Evolutionary conservation across 30 jellyfish, hydroid and myxozoan species (phyloP), one percentile per base, ranked within the genome.

Genomic region (Aurelia aurita complex sp. Pacific): DNA sequence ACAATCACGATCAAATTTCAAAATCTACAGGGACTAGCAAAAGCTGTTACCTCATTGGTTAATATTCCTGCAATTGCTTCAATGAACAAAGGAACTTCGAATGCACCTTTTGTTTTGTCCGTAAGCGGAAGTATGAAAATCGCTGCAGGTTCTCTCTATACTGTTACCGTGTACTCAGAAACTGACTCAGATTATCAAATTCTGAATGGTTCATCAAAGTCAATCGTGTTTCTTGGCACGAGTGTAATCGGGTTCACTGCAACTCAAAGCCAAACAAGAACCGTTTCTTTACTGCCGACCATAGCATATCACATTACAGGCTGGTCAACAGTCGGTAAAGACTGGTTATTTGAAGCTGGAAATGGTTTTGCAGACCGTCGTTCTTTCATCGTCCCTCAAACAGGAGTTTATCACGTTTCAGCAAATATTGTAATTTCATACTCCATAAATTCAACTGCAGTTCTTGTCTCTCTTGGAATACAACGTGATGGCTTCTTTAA

Each of bases 311-410:
- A 69, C 64, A 60, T 94, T 66, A 9, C 66, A 8, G 90, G 96
- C 57, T 94, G 99, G 99, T 67, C 96, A 4, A 75, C 89, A 12
- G n/a, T 50, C 23, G 97, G 96, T 13, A 94, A 85, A 76, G 88
- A 60, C 15, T 94, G 97, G 97, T 90, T 94, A 8, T 94, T 84
- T 63, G 95, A 78, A 60, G 57, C 88, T 34, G 94, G 94, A 29
- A 6, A 69, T 11, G 97, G 97, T 14, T 85, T 94, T 73, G 74
- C 67, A 3, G 75, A 77, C 74, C 77, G 87, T 17, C 67, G 84
- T 43, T 74, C 90, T 5, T 94, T 70, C 63, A 73, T 84, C 15
- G 93, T 86, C 5, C 96, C 83, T 54, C 69, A 69, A 73, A 67
- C 97, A 43, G 99, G 99, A 9, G 36, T 69, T 5, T 94, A 94